Conservation (phyloP, 1,140 invertebrate genomes). For the Pantala flavescens region DNA sequence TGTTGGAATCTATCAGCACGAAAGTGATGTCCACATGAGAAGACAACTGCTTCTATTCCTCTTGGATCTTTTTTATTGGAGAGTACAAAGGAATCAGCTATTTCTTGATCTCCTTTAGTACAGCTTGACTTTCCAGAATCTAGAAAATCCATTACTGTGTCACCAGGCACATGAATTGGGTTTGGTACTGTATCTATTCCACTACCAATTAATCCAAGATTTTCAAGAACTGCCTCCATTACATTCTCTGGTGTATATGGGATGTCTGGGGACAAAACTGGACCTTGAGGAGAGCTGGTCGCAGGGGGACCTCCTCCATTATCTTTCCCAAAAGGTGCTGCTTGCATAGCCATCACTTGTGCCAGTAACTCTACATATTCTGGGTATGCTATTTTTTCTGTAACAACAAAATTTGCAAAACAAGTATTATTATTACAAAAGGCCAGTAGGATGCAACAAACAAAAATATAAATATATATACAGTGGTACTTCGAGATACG, state of each 20-base stretch:
- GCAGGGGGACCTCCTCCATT: conserved; percentile 25
- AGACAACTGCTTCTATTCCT: conserved; percentile 20
- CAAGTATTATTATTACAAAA: no score
- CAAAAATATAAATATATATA: no score
- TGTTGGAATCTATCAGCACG: conserved; percentile 15
- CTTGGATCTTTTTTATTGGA: no score
- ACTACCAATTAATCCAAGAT: neutral
- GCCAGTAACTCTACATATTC: conserved; percentile 38
- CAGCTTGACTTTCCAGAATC: neutral
- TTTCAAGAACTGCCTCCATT: conserved; percentile 35
- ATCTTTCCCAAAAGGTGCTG: conserved; percentile 32
- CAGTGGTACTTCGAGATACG: no score
- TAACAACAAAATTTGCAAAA: conserved; percentile 15
- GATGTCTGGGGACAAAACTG: neutral
- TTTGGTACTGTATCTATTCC: neutral
- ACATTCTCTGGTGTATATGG: conserved; percentile 31
- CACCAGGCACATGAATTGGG: neutral
- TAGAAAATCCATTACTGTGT: neutral
- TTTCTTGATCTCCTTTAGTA: neutral
- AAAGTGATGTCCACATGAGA: conserved; percentile 38
- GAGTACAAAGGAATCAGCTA: no score
- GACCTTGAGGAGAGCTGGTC: conserved; percentile 28
- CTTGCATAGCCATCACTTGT: conserved; percentile 31
- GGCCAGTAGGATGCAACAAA: no score
- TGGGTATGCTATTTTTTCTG: conserved; percentile 28